Evolutionary conservation across 2,113 vertebrate genomes (phyloP).

Genomic region (Caloenas nicobarica): DNA sequence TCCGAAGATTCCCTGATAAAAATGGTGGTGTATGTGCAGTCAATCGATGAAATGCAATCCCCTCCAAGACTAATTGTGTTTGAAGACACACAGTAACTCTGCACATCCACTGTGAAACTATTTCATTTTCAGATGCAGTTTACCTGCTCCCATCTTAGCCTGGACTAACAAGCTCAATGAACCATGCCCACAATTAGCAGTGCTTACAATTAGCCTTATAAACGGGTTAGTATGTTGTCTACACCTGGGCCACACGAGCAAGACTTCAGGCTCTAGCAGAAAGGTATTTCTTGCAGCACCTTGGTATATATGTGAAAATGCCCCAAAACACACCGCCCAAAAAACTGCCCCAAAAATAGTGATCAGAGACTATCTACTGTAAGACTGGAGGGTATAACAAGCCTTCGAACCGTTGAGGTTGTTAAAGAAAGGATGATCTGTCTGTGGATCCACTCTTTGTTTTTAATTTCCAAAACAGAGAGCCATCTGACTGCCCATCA

Average conservation of each 20-base stretch:
- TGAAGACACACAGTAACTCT: not conserved
- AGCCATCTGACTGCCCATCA: not conserved
- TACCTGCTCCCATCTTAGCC: not conserved
- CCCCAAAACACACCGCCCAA: not conserved
- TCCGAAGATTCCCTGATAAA: not conserved
- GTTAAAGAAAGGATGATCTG: not conserved
- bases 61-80: accelerated
- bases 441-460: not conserved
- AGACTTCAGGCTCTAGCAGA: not conserved
- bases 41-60: not conserved
- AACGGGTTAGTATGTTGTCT: not conserved
- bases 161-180: not conserved
- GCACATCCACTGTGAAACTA: not conserved
- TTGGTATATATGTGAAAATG: accelerated
- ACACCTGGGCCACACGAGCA: accelerated
- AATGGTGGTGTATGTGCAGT: not conserved
- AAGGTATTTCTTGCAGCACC: not conserved
- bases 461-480: not conserved
- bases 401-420: not conserved
- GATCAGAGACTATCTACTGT: too few species aligned
- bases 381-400: not conserved
- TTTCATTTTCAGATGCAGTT: not conserved
- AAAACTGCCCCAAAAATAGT: not conserved
- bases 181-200: not conserved
- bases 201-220: not conserved